Conservation (phyloP, 2,797 vertebrate genomes). For the Anguilla obscura region DNA sequence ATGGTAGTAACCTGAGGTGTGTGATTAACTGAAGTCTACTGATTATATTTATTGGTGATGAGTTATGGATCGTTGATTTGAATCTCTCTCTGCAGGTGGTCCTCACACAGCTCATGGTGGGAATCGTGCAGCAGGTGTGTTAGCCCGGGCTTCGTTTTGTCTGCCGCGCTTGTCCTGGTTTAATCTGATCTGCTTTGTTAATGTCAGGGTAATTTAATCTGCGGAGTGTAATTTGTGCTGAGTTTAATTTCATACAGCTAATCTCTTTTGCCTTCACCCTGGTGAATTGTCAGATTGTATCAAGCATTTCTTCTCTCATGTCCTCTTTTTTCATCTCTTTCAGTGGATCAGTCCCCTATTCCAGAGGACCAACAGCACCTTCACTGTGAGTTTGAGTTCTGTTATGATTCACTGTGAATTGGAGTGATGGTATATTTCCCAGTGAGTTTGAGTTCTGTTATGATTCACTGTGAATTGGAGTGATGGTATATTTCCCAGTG, state of each 20-base stretch:
- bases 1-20: not conserved
- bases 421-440: too few relatives aligned
- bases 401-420: too few relatives aligned
- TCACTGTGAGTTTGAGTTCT: constrained; percentile 49
- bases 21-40: not conserved
- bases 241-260: not conserved
- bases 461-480: too few relatives aligned
- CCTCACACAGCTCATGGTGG: constrained; percentile 60
- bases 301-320: not conserved
- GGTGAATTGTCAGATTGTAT: not conserved
- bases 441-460: too few relatives aligned
- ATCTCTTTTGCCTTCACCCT: not conserved
- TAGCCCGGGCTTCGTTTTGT: constrained; percentile 6
- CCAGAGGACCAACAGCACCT: constrained; percentile 54
- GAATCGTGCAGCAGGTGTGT: constrained; percentile 62
- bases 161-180: not conserved
- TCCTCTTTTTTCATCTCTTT: not conserved
- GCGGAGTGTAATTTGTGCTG: not conserved
- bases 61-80: not conserved
- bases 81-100: constrained; percentile 47
- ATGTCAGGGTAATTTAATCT: not conserved
- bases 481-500: not conserved
- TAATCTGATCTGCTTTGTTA: not conserved
- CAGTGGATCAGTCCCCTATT: constrained; percentile 61
- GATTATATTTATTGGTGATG: not conserved